phyloP scores from a whole-genome alignment of 2,113 vertebrate genomes.

The Capreolus pygargus region DNA sequence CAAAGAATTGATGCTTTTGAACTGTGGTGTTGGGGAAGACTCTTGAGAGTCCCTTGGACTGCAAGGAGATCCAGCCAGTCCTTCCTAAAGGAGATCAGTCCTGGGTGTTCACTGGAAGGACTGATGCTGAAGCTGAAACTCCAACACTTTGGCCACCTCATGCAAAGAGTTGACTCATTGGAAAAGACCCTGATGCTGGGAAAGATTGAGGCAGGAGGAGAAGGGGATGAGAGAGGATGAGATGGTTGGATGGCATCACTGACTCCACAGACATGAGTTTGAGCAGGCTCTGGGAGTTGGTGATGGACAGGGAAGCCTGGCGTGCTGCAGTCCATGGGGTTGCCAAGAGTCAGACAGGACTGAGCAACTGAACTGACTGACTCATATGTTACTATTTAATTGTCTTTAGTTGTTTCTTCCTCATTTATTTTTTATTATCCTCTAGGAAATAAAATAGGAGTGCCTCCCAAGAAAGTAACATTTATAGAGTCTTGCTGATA shows the following conservation, averaged over 20 bases:
- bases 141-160: not conserved
- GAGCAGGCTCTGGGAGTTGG: not conserved
- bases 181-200: not conserved
- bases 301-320: not conserved
- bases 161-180: not conserved
- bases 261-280: not conserved
- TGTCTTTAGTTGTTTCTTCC: not conserved
- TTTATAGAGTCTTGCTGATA: not conserved
- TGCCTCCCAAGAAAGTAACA: not conserved
- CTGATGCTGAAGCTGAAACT: not conserved
- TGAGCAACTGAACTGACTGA: not conserved
- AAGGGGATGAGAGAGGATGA: not conserved
- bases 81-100: not conserved
- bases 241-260: not conserved
- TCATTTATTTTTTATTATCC: not conserved
- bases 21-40: not conserved
- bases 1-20: not conserved
- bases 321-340: not conserved
- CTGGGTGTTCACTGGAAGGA: not conserved
- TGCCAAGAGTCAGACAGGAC: accelerated
- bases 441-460: not conserved
- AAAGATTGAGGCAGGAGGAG: not conserved
- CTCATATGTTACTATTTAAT: not conserved
- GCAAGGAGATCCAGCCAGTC: not conserved
- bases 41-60: not conserved